Evolutionary conservation across 2,113 vertebrate species (phyloP).

Genomic region (Gymnocephalus cernua): DNA sequence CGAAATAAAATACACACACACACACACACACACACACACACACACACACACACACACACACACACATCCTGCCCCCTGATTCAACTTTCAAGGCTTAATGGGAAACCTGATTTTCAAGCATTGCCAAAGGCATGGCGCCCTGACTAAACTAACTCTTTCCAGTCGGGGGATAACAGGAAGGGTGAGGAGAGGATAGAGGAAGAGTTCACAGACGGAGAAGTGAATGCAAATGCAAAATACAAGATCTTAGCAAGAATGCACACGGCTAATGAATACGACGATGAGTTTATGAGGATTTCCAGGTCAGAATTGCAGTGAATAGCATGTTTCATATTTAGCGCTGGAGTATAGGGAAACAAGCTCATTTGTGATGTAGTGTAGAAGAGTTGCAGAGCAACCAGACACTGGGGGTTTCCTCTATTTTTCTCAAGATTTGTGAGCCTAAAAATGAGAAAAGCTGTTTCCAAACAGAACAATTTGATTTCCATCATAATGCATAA

Average conservation of each 20-base stretch:
- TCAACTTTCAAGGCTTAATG: constrained; percentile 75
- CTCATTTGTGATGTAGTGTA: constrained; percentile 10
- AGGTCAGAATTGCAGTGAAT: constrained; percentile 50
- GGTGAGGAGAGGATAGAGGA: constrained; percentile 43
- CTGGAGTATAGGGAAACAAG: constrained; percentile 12
- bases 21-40: constrained; percentile 14
- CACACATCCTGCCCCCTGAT: constrained; percentile 62
- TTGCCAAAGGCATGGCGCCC: constrained; percentile 66
- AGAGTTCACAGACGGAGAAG: constrained; percentile 53
- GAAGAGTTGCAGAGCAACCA: not conserved
- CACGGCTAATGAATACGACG: constrained; percentile 42
- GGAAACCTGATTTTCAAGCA: constrained; percentile 72
- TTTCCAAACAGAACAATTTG: not conserved
- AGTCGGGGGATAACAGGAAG: constrained; percentile 23
- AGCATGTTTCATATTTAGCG: constrained; percentile 35
- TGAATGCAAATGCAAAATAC: constrained; percentile 48
- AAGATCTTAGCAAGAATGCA: constrained; percentile 31
- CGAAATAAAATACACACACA: constrained; percentile 43
- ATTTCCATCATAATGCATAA: not conserved
- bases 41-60: not conserved
- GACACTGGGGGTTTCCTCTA: not conserved
- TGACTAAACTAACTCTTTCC: constrained; percentile 67
- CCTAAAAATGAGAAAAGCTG: not conserved
- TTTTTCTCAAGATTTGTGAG: not conserved
- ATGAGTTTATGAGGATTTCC: constrained; percentile 54